These are phyloP conservation scores for Hedya salicella DNA, from an alignment of 2,888 invertebrate genomes.

Conservation along the genomic window DNA sequence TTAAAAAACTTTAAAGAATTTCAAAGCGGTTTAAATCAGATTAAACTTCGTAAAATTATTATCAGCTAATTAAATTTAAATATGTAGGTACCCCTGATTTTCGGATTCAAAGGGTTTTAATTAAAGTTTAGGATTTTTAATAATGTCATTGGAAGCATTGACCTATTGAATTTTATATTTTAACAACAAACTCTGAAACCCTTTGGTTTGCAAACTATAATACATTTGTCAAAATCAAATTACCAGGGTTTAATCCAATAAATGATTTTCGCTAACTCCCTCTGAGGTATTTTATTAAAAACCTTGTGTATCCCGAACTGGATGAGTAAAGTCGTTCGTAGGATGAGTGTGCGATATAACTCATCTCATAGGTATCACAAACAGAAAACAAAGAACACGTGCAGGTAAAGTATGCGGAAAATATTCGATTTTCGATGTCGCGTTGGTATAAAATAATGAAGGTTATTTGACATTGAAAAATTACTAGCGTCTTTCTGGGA, in stretches of 20 bases:
- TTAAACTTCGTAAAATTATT: not conserved
- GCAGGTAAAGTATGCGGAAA: too few species aligned
- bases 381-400: not conserved
- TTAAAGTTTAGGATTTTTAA: slow-evolving; percentile 6
- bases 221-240: slow-evolving; percentile 31
- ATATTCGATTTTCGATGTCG: too few species aligned
- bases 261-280: slow-evolving; percentile 28
- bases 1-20: too few species aligned
- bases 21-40: too few species aligned
- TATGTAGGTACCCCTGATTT: not conserved
- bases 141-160: not conserved
- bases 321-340: not conserved
- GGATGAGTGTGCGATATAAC: not conserved
- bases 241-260: slow-evolving; percentile 24
- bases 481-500: too few species aligned
- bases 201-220: slow-evolving; percentile 30
- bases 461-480: too few species aligned
- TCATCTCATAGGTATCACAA: not conserved
- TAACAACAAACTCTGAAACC: slow-evolving; percentile 23
- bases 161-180: slow-evolving; percentile 1
- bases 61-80: not conserved
- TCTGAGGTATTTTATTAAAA: slow-evolving; percentile 18
- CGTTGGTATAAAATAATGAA: too few species aligned
- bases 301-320: not conserved
- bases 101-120: not conserved